phyloP scores from a whole-genome alignment of 2,888 invertebrate species.

The Oligia strigilis region DNA sequence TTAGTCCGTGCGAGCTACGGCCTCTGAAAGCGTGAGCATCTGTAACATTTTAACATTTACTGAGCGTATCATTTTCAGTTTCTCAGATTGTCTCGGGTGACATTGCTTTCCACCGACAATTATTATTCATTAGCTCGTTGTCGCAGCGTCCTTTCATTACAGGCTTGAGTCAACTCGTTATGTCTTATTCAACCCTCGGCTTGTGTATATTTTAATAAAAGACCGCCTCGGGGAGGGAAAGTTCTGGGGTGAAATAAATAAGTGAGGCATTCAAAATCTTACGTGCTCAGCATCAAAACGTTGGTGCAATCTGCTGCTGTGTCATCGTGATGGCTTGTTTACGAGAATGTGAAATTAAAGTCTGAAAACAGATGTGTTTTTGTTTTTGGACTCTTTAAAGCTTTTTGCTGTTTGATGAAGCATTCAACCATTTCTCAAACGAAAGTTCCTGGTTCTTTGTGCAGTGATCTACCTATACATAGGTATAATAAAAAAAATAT shows the following conservation, averaged over 20 bases:
- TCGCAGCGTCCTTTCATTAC: slow-evolving; percentile 82
- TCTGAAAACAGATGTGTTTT: neutral
- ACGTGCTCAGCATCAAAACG: slow-evolving; percentile 44
- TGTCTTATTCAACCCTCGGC: slow-evolving; percentile 81
- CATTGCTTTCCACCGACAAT: slow-evolving; percentile 77
- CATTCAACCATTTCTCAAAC: slow-evolving; percentile 15
- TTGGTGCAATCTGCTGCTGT: slow-evolving; percentile 31
- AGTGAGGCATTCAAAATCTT: slow-evolving; percentile 53
- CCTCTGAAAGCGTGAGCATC: slow-evolving; percentile 10
- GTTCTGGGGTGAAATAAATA: slow-evolving; percentile 58
- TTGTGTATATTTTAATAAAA: slow-evolving; percentile 84
- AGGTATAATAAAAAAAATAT: too few relatives aligned
- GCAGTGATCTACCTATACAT: neutral
- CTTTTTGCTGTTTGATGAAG: slow-evolving; percentile 17
- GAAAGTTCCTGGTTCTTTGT: neutral
- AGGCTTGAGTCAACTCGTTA: slow-evolving; percentile 78
- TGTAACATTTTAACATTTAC: slow-evolving; percentile 52
- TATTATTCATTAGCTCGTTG: slow-evolving; percentile 85
- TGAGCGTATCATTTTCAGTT: slow-evolving; percentile 58
- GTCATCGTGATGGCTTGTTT: slow-evolving; percentile 10
- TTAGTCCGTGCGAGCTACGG: neutral
- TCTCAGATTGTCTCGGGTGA: slow-evolving; percentile 74
- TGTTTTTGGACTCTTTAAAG: neutral
- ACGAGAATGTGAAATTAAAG: slow-evolving; percentile 24
- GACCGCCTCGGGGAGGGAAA: slow-evolving; percentile 64